Conservation (phyloP, 2,113 vertebrate species). For the Cacatua alba region DNA sequence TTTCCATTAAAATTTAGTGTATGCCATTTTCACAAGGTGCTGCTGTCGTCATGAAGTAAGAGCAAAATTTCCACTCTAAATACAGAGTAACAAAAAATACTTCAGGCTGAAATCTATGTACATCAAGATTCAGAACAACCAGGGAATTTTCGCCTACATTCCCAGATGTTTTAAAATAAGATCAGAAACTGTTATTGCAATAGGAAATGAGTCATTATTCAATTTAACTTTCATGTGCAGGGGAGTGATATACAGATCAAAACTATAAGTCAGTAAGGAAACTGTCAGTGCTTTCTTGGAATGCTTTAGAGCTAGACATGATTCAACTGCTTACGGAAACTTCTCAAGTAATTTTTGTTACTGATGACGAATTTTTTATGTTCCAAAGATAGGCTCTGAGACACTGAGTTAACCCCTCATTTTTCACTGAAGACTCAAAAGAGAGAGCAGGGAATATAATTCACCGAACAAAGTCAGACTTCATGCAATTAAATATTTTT, state of each 20-base stretch:
- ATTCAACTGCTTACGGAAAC: not conserved
- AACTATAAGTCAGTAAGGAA: not conserved
- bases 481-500: not conserved
- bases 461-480: not conserved
- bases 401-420: not conserved
- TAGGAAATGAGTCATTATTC: constrained; percentile 36
- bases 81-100: not conserved
- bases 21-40: not conserved
- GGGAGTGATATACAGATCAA: not conserved
- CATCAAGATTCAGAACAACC: not conserved
- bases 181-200: constrained; percentile 9
- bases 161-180: not conserved
- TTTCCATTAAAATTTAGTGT: not conserved
- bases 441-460: not conserved
- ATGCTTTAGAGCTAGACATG: not conserved
- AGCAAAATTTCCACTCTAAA: not conserved
- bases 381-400: not conserved
- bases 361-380: not conserved
- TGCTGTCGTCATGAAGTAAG: not conserved
- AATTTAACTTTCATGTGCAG: constrained; percentile 21
- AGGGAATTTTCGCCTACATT: not conserved
- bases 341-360: not conserved
- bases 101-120: not conserved
- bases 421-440: not conserved
- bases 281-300: not conserved